Conservation (phyloP, 2,888 invertebrate genomes). For the Eristalis pertinax region DNA sequence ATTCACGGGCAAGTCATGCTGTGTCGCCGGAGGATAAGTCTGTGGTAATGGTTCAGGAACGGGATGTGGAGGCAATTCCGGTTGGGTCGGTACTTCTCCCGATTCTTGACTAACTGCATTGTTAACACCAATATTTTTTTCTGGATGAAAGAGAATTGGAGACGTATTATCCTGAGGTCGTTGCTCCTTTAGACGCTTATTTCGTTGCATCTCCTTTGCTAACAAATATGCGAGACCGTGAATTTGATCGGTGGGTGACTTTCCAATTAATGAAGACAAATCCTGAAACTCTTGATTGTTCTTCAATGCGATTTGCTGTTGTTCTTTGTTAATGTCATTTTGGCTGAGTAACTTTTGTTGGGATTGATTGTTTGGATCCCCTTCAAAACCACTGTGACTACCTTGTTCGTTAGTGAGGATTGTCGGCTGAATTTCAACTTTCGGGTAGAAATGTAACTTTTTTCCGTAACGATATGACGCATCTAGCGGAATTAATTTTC, state of each 20-base stretch:
- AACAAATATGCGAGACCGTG: slow-evolving; percentile 82
- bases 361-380: not conserved
- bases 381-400: not conserved
- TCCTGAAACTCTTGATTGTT: slow-evolving; percentile 78
- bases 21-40: not conserved
- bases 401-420: not conserved
- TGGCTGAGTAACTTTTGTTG: slow-evolving; percentile 58
- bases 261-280: slow-evolving; percentile 82
- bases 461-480: slow-evolving; percentile 21
- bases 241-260: slow-evolving; percentile 82
- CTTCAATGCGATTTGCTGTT: slow-evolving; percentile 74
- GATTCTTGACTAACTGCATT: slow-evolving; percentile 9
- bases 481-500: slow-evolving; percentile 5
- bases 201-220: slow-evolving; percentile 79
- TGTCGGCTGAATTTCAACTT: not conserved
- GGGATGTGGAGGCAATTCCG: not conserved
- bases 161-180: slow-evolving; percentile 78
- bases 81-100: not conserved
- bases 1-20: not conserved
- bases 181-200: slow-evolving; percentile 74
- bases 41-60: not conserved
- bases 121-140: slow-evolving; percentile 52
- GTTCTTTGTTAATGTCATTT: slow-evolving; percentile 73
- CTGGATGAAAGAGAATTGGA: slow-evolving; percentile 79
- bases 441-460: slow-evolving; percentile 1